Evolutionary conservation across 2,113 vertebrate genomes (phyloP).

Genomic region (Gadus macrocephalus): DNA sequence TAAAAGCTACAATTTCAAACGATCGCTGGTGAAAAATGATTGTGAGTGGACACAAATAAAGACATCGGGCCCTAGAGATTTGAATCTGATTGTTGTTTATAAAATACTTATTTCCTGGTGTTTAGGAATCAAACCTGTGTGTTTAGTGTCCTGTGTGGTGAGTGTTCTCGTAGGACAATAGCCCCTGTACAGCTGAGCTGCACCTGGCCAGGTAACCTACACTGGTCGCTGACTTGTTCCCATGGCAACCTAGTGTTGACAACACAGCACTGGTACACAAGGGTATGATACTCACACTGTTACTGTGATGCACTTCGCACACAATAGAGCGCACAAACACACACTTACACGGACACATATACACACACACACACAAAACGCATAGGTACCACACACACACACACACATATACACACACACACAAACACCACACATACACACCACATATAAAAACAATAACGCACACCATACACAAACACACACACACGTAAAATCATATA

Average conservation of each 20-base stretch:
- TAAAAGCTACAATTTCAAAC: not conserved
- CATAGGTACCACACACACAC: not conserved
- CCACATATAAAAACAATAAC: not conserved
- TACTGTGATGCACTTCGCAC: not conserved
- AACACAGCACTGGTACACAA: too few relatives aligned
- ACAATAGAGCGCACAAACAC: not conserved
- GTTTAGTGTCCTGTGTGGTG: not conserved
- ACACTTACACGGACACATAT: not conserved
- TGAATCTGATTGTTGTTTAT: too few relatives aligned
- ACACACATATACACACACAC: not conserved
- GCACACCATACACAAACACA: not conserved
- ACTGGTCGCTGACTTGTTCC: conserved; percentile 33
- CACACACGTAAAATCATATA: not conserved
- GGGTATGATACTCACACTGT: not conserved
- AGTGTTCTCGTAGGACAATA: conserved; percentile 27
- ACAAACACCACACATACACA: not conserved
- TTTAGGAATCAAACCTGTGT: not conserved
- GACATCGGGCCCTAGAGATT: too few relatives aligned
- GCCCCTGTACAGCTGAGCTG: conserved; percentile 56
- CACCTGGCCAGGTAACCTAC: conserved; percentile 26
- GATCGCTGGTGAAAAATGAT: too few relatives aligned
- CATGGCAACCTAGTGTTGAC: conserved; percentile 5
- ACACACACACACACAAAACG: not conserved
- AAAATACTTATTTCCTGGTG: not conserved
- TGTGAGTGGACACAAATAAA: too few relatives aligned